phyloP scores from a whole-genome alignment of 2,113 vertebrate species.

The Pseudopodoces humilis region DNA sequence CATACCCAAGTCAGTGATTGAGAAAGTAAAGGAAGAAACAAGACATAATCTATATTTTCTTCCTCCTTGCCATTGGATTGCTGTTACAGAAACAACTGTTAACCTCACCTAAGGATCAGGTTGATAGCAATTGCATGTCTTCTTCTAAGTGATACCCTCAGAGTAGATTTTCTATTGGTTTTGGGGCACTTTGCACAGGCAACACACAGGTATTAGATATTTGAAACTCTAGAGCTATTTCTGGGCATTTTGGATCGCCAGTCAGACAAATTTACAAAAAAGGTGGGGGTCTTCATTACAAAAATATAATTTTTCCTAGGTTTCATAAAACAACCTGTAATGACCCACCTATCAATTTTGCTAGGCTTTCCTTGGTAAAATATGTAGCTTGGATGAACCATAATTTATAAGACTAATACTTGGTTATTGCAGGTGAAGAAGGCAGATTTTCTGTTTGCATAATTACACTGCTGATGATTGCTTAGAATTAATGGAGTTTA shows the following conservation, averaged over 20 bases:
- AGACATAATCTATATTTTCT: neutral
- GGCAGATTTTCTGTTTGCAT: neutral
- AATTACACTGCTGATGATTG: neutral
- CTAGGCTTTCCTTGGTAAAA: neutral
- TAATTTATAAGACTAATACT: neutral
- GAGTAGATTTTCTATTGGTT: neutral
- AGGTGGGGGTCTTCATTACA: fast-evolving
- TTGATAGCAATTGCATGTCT: neutral
- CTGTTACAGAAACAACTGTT: neutral
- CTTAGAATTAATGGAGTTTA: neutral
- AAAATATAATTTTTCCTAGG: neutral
- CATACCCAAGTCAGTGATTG: neutral
- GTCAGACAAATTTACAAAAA: neutral
- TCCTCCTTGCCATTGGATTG: neutral
- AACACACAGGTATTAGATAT: neutral
- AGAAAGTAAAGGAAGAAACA: neutral
- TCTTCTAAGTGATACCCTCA: neutral
- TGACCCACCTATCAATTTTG: neutral
- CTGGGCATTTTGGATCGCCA: neutral
- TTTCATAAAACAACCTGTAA: neutral
- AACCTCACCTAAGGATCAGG: neutral
- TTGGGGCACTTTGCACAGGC: neutral
- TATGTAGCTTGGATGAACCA: neutral
- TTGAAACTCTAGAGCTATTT: neutral
- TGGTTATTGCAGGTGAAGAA: neutral